Percentiles rank a stretch among this genome's conserved stretches.
These are phyloP conservation scores for Bugulina stolonifera DNA, from an alignment of 2,888 invertebrate genomes.

Conservation along the genomic window DNA sequence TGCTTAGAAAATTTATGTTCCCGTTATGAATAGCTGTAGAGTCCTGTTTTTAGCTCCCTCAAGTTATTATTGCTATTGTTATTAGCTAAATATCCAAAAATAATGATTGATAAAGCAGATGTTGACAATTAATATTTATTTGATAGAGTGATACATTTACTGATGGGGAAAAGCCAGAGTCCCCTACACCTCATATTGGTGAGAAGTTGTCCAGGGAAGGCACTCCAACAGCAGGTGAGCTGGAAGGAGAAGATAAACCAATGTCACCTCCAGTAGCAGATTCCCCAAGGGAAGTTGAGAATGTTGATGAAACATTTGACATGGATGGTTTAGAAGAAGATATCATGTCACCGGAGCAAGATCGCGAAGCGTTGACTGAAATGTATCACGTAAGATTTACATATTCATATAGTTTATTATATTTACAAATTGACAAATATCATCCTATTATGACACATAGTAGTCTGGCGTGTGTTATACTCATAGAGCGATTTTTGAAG, in stretches of 20 bases:
- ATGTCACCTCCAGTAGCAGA: conserved; percentile 30
- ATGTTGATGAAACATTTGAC: conserved; percentile 34
- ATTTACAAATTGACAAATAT: too few relatives aligned
- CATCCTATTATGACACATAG: too few relatives aligned
- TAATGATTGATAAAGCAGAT: background rate
- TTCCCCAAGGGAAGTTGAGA: conserved; percentile 28
- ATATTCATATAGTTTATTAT: background rate
- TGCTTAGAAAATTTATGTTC: too few relatives aligned
- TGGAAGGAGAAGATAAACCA: conserved; percentile 2
- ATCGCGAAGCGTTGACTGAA: conserved; percentile 45
- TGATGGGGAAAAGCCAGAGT: conserved; percentile 40
- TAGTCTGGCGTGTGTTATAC: too few relatives aligned
- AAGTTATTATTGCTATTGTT: too few relatives aligned
- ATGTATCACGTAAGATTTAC: conserved; percentile 43
- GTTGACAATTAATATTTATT: too few relatives aligned
- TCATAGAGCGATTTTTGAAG: too few relatives aligned
- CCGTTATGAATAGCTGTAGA: too few relatives aligned
- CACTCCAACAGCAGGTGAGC: conserved; percentile 33
- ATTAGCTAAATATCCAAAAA: too few relatives aligned
- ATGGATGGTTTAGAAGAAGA: conserved; percentile 40
- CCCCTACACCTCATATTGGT: conserved; percentile 36
- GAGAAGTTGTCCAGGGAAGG: conserved; percentile 45
- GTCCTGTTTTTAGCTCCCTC: too few relatives aligned
- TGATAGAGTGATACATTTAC: conserved; percentile 43
- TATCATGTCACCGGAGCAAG: conserved; percentile 37